Conservation (phyloP, 2,797 vertebrate genomes). For the Poeciliopsis turneri region DNA sequence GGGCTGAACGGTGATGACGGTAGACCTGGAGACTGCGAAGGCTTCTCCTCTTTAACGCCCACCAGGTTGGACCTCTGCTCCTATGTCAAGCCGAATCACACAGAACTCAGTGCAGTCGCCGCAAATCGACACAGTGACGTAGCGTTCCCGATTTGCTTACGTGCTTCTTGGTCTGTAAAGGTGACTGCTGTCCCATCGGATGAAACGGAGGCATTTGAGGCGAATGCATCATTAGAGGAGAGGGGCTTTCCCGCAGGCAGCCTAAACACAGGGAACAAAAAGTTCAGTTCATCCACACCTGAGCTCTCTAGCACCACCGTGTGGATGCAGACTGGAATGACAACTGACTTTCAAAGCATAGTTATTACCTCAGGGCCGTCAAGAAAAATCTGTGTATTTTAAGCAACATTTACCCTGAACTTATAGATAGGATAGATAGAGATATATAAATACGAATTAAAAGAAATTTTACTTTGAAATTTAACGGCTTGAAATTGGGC, state of each 20-base stretch:
- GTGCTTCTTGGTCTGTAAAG: conserved; percentile 88
- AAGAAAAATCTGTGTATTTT: not conserved
- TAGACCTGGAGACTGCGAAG: conserved; percentile 83
- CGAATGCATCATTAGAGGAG: conserved; percentile 90
- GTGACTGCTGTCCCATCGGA: conserved; percentile 84
- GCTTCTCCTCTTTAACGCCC: conserved; percentile 87
- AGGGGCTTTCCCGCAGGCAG: conserved; percentile 84
- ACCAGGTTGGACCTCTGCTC: conserved; percentile 76
- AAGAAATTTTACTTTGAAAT: no score
- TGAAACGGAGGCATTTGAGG: conserved; percentile 89
- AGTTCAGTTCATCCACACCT: not conserved
- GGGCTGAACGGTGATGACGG: conserved; percentile 86
- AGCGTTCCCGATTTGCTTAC: conserved; percentile 68
- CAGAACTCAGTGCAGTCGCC: not conserved
- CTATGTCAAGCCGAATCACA: conserved; percentile 29
- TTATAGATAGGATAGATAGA: not conserved
- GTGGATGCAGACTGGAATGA: not conserved
- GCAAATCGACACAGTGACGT: not conserved
- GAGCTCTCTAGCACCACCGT: not conserved
- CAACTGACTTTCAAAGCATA: not conserved
- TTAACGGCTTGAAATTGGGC: no score
- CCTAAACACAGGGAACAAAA: conserved; percentile 66
- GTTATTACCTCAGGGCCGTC: not conserved
- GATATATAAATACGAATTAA: no score
- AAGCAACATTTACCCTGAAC: not conserved